Evolutionary conservation across 2,113 vertebrate species (phyloP), one percentile per base, ranked within the genome.

Genomic region (Phainopepla nitens): DNA sequence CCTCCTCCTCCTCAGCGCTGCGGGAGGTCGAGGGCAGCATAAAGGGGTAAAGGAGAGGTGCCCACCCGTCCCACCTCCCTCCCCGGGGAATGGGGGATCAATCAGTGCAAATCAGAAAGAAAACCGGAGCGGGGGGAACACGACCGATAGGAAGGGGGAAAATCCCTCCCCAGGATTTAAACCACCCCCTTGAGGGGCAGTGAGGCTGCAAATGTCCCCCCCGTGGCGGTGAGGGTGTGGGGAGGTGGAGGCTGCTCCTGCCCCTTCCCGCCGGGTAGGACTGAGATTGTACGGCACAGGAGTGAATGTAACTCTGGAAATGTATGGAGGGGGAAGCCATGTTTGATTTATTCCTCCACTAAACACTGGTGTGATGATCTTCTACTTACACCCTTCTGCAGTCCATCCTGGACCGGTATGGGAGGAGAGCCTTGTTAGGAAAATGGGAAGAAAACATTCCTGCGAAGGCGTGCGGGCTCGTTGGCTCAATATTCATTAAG

Each of bases 261-360:
- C 36, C 73, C 73, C 61, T 94, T 90, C 69, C 69, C 95, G 79
- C 65, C 41, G 87, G 92, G 60, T 68, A 81, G 93, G 54, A 90
- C 85, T 15, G 91, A 86, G 84, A 75, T 95, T 76, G 65, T 44
- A 66, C 75, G 92, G 96, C 93, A 20, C 76, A 73, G 78, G 95
- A 90, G 94, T 76, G 89, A 68, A 95, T 92, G 94, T 91, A 96
- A 94, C 96, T 96, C 93, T 94, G 96, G 94, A 93, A 96, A 96
- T 93, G 97, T 93, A 96, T 96, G 96, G 96, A 96, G 96, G 83
- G 95, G 97, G 97, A 97, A 97, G 97, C 97, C 97, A 97, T 97
- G 95, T 97, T 97, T 97, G 97, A 97, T 97, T 97, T 97, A 97
- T 97, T 97, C 97, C 94, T 96, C 71, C 81, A 85, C 93, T 87